Evolutionary conservation across 1,140 invertebrate genomes (phyloP), one percentile per base, ranked within the genome.

Genomic region (Frieseomelitta varia): DNA sequence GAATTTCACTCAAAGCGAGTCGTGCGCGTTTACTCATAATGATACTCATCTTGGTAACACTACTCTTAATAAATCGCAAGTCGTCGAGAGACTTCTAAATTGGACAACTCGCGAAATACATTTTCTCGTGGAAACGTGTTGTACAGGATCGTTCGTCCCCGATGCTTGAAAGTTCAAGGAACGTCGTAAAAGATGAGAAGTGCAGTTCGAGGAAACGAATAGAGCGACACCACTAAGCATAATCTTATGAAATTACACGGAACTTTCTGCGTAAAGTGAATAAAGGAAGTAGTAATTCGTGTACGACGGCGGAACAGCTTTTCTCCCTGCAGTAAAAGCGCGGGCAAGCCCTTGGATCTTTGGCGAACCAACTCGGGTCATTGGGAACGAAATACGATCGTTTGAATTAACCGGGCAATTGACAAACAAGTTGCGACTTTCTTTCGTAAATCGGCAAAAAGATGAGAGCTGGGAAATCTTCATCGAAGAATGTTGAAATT

Each of bases 261-360:
- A 77, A 77, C 24, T 78, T 71, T 19, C 75, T 30, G 67, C 21
- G 67, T 67, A 71, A 78, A 69, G 75, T n/a, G 75, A 83, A 83
- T 61, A 47, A 67, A 76, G 55, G 55, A 61, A 61, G 75, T 71
- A 71, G 81, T 53, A 78, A 68, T 69, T 15, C 75, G 24, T 68
- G 75, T 61, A 79, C 34, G 39, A 61, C 47, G 69, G 27, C 53
- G 19, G 10, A 53, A 53, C 39, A n/a, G 65, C 74, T 78, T 69
- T 24, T 58, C 19, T 53, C 65, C 8, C n/a, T 2, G 21, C 19
- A 12, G 24, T 47, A 34, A 65, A 75, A 39, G 71, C 27, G 55
- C 14, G 17, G 27, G 34, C 27, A 39, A 27, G 10, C n/a, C 27
- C 27, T 2, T 75, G 8, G 24, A 24, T 73, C 69, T 19, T 61